These are phyloP conservation scores for Drosophila mayri DNA, from an alignment of 1,140 invertebrate species.

Conservation along the genomic window DNA sequence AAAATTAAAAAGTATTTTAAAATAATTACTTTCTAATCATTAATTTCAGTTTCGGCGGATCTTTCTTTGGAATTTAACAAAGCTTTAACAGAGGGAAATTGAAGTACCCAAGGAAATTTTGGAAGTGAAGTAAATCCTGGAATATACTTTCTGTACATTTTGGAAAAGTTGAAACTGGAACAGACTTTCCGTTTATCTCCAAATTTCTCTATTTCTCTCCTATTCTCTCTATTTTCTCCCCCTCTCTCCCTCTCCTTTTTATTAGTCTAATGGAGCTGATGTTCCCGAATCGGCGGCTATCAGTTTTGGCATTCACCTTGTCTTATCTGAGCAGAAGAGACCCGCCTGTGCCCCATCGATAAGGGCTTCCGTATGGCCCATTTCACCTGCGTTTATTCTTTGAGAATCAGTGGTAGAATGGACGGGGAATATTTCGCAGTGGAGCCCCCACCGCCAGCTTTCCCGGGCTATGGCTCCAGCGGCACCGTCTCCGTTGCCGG, in stretches of 20 bases:
- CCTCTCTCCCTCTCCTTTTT: background rate
- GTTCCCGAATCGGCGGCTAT: slow-evolving; percentile 8
- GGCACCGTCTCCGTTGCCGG: background rate
- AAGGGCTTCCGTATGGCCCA: background rate
- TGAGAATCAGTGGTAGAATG: slow-evolving; percentile 36
- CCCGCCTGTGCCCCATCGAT: background rate
- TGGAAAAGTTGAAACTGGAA: too few relatives aligned
- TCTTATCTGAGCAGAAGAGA: slow-evolving; percentile 22
- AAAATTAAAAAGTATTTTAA: too few relatives aligned
- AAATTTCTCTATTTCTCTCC: too few relatives aligned
- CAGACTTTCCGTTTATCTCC: too few relatives aligned
- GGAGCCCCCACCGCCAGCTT: slow-evolving; percentile 6
- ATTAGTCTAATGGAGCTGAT: slow-evolving; percentile 11
- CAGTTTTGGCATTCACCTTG: slow-evolving; percentile 13
- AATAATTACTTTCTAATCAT: too few relatives aligned
- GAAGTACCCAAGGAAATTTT: too few relatives aligned
- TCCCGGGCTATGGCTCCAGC: slow-evolving; percentile 1
- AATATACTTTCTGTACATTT: too few relatives aligned
- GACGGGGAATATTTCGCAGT: slow-evolving; percentile 42
- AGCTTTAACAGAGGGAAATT: too few relatives aligned
- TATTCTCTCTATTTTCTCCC: background rate
- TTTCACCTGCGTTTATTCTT: background rate
- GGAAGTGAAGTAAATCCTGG: too few relatives aligned
- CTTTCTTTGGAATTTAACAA: too few relatives aligned
- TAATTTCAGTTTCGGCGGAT: too few relatives aligned